phyloP scores from a whole-genome alignment of 2,797 vertebrate species.

The Dermochelys coriacea region DNA sequence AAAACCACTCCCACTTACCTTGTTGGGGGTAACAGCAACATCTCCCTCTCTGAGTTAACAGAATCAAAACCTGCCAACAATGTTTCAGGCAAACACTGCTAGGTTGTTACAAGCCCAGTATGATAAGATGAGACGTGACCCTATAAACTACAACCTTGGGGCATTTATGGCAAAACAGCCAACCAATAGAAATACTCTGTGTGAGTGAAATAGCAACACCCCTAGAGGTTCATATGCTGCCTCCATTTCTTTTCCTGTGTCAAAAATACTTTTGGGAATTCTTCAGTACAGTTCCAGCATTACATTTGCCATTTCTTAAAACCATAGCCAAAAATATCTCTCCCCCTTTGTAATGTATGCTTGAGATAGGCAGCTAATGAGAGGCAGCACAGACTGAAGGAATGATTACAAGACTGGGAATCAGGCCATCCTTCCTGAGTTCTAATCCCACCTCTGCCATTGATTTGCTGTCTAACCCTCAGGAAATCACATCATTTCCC shows the following conservation, averaged over 20 bases:
- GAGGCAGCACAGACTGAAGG: background rate
- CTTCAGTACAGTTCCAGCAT: background rate
- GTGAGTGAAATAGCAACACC: background rate
- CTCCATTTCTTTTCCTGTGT: background rate
- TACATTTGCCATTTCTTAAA: background rate
- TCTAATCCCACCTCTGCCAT: background rate
- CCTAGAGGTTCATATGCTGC: background rate
- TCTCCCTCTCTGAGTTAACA: background rate
- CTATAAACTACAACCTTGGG: background rate
- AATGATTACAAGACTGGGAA: slow-evolving; percentile 1
- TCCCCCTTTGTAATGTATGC: fast-evolving
- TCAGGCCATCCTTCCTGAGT: background rate
- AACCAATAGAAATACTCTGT: background rate
- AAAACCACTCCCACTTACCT: fast-evolving
- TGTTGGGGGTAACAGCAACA: background rate
- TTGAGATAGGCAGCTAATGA: background rate
- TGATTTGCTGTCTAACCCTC: background rate
- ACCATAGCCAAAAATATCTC: background rate
- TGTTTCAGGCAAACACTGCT: background rate
- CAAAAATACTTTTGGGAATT: background rate
- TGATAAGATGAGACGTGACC: background rate
- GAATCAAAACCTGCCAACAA: background rate
- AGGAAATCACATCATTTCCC: slow-evolving; percentile 53
- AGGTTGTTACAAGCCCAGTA: background rate
- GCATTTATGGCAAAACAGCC: background rate